Base-by-base conservation (phyloP, 2,113 vertebrate species). In the Nicator chloris region DNA sequence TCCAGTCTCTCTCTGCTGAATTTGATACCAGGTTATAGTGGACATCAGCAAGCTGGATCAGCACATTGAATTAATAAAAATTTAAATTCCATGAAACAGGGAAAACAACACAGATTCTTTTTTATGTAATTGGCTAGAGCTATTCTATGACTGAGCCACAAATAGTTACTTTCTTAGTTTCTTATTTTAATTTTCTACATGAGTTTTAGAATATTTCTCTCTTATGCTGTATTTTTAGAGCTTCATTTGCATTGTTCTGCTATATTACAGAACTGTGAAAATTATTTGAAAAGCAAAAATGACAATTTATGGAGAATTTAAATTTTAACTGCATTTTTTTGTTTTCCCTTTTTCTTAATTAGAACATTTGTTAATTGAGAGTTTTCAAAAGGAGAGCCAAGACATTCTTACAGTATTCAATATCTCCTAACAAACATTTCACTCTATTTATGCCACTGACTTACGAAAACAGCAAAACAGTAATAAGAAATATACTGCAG, bases 341-440 rank as follows among this genome's bases (percentile, higher is more conserved):
- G 49, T 44, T 57, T n/a, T 37, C 17, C 9, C 30, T 68, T 88
- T 82, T 56, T 87, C 45, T 79, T 92, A 96, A 95, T 95, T 92
- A 89, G 50, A 92, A 95, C 0, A 3, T 31, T 82, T 93, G 27
- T 81, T 94, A 92, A 96, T 24, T 76, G 80, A 40, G 66, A 73
- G 65, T 85, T 96, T 94, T 70, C 53, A 90, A 59, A 88, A 86
- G 42, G 24, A 92, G 37, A 92, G 89, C 54, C 54, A 84, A 82
- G 89, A 73, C 33, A 68, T 78, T 76, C 61, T 83, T 49, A 50
- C 6, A 84, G 31, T n/a, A 77, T 60, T 73, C 81, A 94, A 16
- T 76, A 83, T 71, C 73, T 83, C 75, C 57, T 84, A 95, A 92
- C 45, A 91, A 93, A 94, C 72, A 87, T 92, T 93, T 90, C 26